These are phyloP conservation scores for Stichopus horrens DNA, from an alignment of 53 echinoderm and acorn worm species.

Conservation along the genomic window DNA sequence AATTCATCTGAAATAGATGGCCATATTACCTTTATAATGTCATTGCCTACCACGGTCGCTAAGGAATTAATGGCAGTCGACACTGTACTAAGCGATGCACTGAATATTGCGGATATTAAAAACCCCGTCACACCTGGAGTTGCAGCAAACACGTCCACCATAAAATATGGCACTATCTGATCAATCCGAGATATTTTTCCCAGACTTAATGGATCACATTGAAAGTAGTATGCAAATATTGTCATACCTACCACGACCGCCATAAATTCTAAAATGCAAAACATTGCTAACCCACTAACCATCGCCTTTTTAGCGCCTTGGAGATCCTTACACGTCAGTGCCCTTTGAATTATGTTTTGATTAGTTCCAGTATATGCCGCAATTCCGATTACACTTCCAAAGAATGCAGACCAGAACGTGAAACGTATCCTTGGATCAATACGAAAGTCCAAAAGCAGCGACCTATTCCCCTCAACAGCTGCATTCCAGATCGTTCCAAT, in stretches of 20 bases:
- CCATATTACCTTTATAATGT: slow-evolving; percentile 1
- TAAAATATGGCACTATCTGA: slow-evolving; percentile 6
- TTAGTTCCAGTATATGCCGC: not conserved
- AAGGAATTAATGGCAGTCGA: not conserved
- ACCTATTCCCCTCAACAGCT: not conserved
- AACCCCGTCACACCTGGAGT: slow-evolving; percentile 16
- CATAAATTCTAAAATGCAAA: not conserved
- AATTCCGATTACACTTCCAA: not conserved
- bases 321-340: not conserved
- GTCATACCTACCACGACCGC: not conserved
- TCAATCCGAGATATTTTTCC: not conserved
- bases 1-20: not conserved
- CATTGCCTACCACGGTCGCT: not conserved
- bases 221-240: not conserved
- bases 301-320: not conserved
- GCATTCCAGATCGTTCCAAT: not conserved
- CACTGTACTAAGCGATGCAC: not conserved
- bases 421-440: slow-evolving; percentile 1
- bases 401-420: not conserved
- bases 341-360: not conserved
- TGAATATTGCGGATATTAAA: not conserved
- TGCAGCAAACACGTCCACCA: not conserved
- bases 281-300: not conserved
- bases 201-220: not conserved
- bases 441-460: slow-evolving; percentile 8